A percentile compares a stretch with the other conserved stretches of the same genome.
Conservation (phyloP, 1,140 invertebrate species). For the Heliconius himera region DNA sequence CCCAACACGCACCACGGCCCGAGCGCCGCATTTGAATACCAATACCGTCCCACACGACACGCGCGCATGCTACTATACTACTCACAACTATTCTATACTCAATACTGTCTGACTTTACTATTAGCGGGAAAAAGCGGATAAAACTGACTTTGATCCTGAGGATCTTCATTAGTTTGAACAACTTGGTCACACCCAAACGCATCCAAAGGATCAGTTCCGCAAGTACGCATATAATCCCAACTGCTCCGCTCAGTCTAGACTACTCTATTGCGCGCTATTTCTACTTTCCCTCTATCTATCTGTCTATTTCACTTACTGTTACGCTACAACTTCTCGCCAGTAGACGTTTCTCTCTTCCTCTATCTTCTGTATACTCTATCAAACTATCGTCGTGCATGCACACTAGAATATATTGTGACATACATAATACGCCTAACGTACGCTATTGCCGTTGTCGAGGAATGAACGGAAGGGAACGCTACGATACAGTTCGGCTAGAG, state of each 20-base stretch:
- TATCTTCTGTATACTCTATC: slow-evolving; percentile 77
- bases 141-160: slow-evolving; percentile 64
- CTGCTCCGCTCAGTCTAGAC: slow-evolving; percentile 75
- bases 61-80: slow-evolving; percentile 77
- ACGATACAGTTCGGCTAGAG: slow-evolving; percentile 58
- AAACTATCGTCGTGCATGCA: slow-evolving; percentile 79
- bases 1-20: slow-evolving; percentile 72
- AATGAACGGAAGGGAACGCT: slow-evolving; percentile 70
- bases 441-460: slow-evolving; percentile 67
- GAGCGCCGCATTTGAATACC: slow-evolving; percentile 86
- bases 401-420: slow-evolving; percentile 80
- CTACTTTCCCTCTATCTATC: slow-evolving; percentile 68
- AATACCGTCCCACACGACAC: slow-evolving; percentile 82
- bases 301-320: slow-evolving; percentile 75
- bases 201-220: slow-evolving; percentile 70
- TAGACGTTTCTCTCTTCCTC: slow-evolving; percentile 78
- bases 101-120: slow-evolving; percentile 75
- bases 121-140: slow-evolving; percentile 72
- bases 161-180: slow-evolving; percentile 52
- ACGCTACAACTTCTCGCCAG: slow-evolving; percentile 77
- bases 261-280: slow-evolving; percentile 63
- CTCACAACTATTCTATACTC: slow-evolving; percentile 78
- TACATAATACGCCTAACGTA: slow-evolving; percentile 74
- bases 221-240: slow-evolving; percentile 67
- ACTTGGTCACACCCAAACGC: slow-evolving; percentile 51